These are phyloP conservation scores for Paedocypris micromegethes DNA, from an alignment of 2,797 vertebrate genomes.

Conservation along the genomic window DNA sequence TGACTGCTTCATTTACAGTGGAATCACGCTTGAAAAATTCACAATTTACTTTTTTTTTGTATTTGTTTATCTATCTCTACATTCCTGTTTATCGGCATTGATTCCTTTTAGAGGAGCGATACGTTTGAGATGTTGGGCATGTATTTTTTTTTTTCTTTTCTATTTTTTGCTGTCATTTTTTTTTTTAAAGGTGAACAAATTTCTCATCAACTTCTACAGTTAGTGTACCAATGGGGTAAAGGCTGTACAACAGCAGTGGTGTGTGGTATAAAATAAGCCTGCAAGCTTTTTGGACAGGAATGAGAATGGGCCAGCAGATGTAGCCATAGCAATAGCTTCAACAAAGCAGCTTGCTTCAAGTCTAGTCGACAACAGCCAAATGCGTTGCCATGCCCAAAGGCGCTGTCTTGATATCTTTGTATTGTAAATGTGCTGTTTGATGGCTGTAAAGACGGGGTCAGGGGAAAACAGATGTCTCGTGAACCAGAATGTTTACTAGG, in stretches of 20 bases:
- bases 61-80: slow-evolving; percentile 43
- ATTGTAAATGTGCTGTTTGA: slow-evolving; percentile 24
- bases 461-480: slow-evolving; percentile 5
- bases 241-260: slow-evolving; percentile 16
- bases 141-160: too few species aligned
- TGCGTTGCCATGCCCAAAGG: slow-evolving; percentile 17
- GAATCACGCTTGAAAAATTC: too few species aligned
- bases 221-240: slow-evolving; percentile 9
- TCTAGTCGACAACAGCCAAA: slow-evolving; percentile 13
- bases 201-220: background rate
- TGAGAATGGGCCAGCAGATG: slow-evolving; percentile 26
- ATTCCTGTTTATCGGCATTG: slow-evolving; percentile 1
- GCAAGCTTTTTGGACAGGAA: slow-evolving; percentile 25
- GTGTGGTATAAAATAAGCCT: slow-evolving; percentile 29
- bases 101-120: too few species aligned
- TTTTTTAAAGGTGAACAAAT: too few species aligned
- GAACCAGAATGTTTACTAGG: background rate
- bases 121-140: too few species aligned
- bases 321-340: slow-evolving; percentile 12
- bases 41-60: background rate
- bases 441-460: slow-evolving; percentile 11
- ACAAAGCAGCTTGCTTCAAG: slow-evolving; percentile 17
- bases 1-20: slow-evolving; percentile 19
- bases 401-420: slow-evolving; percentile 15
- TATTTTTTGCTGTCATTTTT: too few species aligned